Base-by-base conservation (phyloP, 2,113 vertebrate species). In the Felis chaus region DNA sequence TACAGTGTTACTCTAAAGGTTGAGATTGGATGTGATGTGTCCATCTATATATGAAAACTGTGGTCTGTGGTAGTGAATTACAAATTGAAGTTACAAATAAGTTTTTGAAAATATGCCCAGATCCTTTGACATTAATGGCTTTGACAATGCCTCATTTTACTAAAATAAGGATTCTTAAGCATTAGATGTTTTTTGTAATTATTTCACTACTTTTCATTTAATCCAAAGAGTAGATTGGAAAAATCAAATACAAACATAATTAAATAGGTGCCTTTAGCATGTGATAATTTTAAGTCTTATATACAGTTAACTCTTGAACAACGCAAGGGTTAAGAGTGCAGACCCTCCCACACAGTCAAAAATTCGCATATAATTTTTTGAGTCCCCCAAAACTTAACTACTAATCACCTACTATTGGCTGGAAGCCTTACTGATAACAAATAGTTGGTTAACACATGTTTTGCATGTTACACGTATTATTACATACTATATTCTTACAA, bases 101-200 rank as follows among this genome's bases (percentile, higher is more conserved):
- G 27, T 78, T 87, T 90, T 96, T 61, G 12, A 48, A 95, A 91
- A 55, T 89, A 66, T 82, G 5, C 25, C 39, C 33, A 68, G 4
- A 8, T 92, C 33, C 80, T 87, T 69, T 1, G 96, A 50, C 10
- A 29, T 88, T 36, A 61, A 41, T 82, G 7, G 57, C 80, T 96
- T 95, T 66, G 16, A 73, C 90, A 85, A 61, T 89, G 23, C 29
- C 19, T 97, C 21, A 57, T 95, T 81, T 93, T 81, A 80, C 25
- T 88, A 90, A 85, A 74, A 83, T 41, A 76, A 18, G 13, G 50
- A 71, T 93, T 95, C 83, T 61, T 79, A 73, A 80, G 15, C 5
- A 33, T 50, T 50, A n/a, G n/a, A 7, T 97, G 0, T 68, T 27
- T 90, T 86, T 76, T 33, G 6, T 74, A 81, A 66, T 95, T 91